Evolutionary conservation across 2,113 vertebrate species (phyloP).

Genomic region (Trachemys scripta): DNA sequence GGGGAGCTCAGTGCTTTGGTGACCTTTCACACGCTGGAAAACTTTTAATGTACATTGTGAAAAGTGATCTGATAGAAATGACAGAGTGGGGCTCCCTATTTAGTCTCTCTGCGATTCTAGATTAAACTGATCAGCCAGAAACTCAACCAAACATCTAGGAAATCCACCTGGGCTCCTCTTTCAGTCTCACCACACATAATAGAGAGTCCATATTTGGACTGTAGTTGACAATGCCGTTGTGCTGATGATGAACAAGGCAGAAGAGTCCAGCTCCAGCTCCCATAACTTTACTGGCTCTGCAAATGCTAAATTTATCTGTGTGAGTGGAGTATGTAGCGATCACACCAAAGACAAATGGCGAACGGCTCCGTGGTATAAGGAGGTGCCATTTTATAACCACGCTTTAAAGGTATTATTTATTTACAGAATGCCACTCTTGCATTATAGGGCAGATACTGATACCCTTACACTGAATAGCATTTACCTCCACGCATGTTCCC

Average conservation of each 20-base stretch:
- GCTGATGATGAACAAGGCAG: not conserved
- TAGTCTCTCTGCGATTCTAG: not conserved
- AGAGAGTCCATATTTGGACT: not conserved
- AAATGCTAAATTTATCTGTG: not conserved
- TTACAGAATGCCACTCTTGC: not conserved
- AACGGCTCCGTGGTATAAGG: not conserved
- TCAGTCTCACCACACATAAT: not conserved
- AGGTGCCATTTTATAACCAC: not conserved
- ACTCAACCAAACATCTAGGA: not conserved
- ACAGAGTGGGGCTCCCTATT: not conserved
- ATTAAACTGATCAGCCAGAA: not conserved
- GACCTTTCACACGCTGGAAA: not conserved
- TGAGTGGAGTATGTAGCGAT: not conserved
- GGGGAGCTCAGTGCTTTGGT: not conserved
- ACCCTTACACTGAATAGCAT: not conserved
- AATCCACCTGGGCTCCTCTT: not conserved
- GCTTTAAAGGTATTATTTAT: not conserved
- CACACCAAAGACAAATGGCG: not conserved
- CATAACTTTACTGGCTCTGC: not conserved
- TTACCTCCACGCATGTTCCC: not conserved
- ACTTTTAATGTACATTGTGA: constrained; percentile 15
- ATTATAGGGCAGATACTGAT: not conserved
- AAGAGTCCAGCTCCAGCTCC: not conserved
- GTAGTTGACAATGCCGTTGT: not conserved
- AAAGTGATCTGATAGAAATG: constrained; percentile 29